These are phyloP conservation scores for Diplazon laetatorius DNA, from an alignment of 2,888 invertebrate species.

Conservation along the genomic window DNA sequence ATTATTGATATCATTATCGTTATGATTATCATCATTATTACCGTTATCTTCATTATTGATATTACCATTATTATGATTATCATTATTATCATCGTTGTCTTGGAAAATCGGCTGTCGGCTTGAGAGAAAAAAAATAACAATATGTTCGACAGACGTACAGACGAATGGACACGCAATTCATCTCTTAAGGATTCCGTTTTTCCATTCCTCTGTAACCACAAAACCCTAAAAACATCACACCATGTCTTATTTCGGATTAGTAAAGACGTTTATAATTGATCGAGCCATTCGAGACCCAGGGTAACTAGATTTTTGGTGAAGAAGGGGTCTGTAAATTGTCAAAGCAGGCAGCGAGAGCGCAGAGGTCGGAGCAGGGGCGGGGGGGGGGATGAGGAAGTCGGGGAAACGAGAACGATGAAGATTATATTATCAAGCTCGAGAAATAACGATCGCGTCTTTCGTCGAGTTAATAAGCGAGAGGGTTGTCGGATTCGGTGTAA, in stretches of 20 bases:
- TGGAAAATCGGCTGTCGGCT: neutral
- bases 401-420: neutral
- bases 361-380: constrained; percentile 13
- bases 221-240: no score
- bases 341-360: no score
- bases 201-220: no score
- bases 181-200: no score
- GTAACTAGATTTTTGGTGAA: constrained; percentile 57
- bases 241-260: constrained; percentile 62
- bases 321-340: neutral
- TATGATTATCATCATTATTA: no score
- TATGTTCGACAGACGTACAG: no score
- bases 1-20: no score
- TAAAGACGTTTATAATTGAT: constrained; percentile 67
- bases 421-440: constrained; percentile 63
- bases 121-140: no score
- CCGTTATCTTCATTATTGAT: no score
- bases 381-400: constrained; percentile 21
- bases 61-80: no score
- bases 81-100: no score
- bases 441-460: constrained; percentile 63
- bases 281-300: constrained; percentile 50
- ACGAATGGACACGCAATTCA: no score
- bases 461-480: constrained; percentile 63
- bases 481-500: constrained; percentile 59